Base-by-base conservation (phyloP, 2,113 vertebrate genomes). In the Callorhinus ursinus region DNA sequence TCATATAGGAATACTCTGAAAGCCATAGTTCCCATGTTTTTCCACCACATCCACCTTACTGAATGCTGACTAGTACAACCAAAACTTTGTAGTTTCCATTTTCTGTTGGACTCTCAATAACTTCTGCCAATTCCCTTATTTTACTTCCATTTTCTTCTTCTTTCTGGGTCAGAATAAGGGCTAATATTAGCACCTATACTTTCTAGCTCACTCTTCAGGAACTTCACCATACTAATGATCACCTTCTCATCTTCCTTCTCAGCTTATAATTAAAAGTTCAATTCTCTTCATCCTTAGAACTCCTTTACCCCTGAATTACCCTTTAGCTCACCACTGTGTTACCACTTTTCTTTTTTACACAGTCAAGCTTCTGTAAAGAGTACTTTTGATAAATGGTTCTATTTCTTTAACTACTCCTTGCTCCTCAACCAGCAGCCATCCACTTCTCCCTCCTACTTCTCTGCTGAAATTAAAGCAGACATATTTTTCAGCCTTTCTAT, bases 361-460 rank as follows among this genome's bases (percentile, higher is more conserved):
- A 95, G 61, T 51, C 36, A 86, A 81, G 7, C 53, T 90, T 93
- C 76, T 82, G 86, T 92, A 89, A 92, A 92, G 57, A 85, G 57
- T 36, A 89, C 19, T 82, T 92, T 77, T 33, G 24, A 80, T 11
- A 80, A 14, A 95, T 63, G 65, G 28, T 74, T 96, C 57, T 76
- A 49, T 21, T 94, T 89, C 36, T 46, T 95, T 76, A 94, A 67
- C 33, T 76, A 36, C 9, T 93, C 36, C 24, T 92, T 95, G 69
- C n/a, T 92, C 12, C 46, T 76, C 31, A 96, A 39, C 59, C 39
- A 13, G 90, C 10, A 67, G 26, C 15, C 63, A 92, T 80, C 21
- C 21, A 12, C 21, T 79, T 97, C 49, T 92, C 51, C 61, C n/a
- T 87, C 36, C 69, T 81, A 63, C 13, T 71, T 94, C 63, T 95